phyloP scores from a whole-genome alignment of 2,888 invertebrate species.

The Caenorhabditis imperialis region DNA sequence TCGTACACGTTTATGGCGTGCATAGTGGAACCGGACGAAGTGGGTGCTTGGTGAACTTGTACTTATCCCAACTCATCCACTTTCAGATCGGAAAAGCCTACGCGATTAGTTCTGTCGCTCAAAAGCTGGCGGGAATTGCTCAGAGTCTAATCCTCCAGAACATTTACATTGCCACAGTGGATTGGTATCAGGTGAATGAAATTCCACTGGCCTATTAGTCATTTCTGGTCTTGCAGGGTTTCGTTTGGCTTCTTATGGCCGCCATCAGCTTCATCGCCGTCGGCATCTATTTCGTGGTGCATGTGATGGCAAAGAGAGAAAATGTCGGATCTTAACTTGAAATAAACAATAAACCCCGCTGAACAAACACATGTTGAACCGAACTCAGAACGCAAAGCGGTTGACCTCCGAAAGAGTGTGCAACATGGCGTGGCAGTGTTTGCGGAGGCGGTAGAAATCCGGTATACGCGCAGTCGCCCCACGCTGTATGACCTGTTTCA shows the following conservation, averaged over 20 bases:
- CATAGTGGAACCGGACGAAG: slow-evolving; percentile 71
- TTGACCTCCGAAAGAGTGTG: slow-evolving; percentile 16
- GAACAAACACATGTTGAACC: slow-evolving; percentile 9
- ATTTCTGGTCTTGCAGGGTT: slow-evolving; percentile 62
- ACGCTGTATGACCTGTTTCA: slow-evolving; percentile 36
- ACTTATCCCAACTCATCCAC: too few species aligned
- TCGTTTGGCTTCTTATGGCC: slow-evolving; percentile 74
- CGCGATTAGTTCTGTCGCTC: slow-evolving; percentile 71
- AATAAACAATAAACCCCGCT: slow-evolving; percentile 29
- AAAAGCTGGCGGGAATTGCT: slow-evolving; percentile 69
- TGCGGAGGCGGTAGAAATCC: slow-evolving; percentile 45
- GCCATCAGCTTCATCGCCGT: slow-evolving; percentile 63
- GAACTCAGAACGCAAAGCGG: background rate
- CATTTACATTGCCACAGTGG: slow-evolving; percentile 73
- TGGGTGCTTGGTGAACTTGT: slow-evolving; percentile 13
- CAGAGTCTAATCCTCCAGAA: slow-evolving; percentile 72
- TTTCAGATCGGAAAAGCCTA: slow-evolving; percentile 73
- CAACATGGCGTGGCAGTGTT: slow-evolving; percentile 39
- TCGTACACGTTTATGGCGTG: slow-evolving; percentile 74
- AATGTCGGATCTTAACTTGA: slow-evolving; percentile 58
- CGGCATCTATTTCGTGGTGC: slow-evolving; percentile 66
- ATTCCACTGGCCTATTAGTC: slow-evolving; percentile 12
- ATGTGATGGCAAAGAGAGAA: slow-evolving; percentile 67
- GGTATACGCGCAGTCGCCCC: slow-evolving; percentile 33
- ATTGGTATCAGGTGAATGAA: slow-evolving; percentile 71